Conservation (phyloP, 37 sponge, comb jelly and placozoan species). For the Chondrilla cf. caribensis region DNA sequence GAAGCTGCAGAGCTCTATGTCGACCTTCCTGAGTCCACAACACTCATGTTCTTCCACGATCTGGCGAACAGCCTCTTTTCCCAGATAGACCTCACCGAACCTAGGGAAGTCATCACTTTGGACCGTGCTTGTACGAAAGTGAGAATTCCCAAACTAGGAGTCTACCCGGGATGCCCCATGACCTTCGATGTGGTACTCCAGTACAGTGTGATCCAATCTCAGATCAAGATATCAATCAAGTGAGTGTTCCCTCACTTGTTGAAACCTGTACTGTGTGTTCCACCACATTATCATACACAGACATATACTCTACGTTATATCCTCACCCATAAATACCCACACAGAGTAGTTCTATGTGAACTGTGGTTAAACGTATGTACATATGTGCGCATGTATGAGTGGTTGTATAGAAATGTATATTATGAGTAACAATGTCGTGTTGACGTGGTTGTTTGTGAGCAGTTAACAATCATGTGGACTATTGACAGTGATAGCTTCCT, state of each 20-base stretch:
- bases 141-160: not conserved
- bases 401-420: too few species aligned
- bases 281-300: too few species aligned
- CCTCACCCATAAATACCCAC: too few species aligned
- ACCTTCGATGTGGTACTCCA: constrained; percentile 19
- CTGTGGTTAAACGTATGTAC: too few species aligned
- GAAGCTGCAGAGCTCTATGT: constrained; percentile 12
- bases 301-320: too few species aligned
- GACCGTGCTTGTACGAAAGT: not conserved
- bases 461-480: not conserved
- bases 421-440: too few species aligned
- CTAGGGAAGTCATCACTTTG: not conserved
- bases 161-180: constrained; percentile 38
- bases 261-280: too few species aligned
- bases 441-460: not conserved
- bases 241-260: constrained; percentile 12
- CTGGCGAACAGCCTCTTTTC: constrained; percentile 30
- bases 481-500: not conserved
- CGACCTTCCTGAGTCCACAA: not conserved
- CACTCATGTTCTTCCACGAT: constrained; percentile 50
- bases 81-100: not conserved
- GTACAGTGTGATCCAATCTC: not conserved
- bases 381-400: too few species aligned
- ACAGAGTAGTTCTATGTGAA: too few species aligned
- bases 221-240: constrained; percentile 10